These are phyloP conservation scores for Echeneis naucrates DNA, from an alignment of 2,797 vertebrate species.

Conservation along the genomic window DNA sequence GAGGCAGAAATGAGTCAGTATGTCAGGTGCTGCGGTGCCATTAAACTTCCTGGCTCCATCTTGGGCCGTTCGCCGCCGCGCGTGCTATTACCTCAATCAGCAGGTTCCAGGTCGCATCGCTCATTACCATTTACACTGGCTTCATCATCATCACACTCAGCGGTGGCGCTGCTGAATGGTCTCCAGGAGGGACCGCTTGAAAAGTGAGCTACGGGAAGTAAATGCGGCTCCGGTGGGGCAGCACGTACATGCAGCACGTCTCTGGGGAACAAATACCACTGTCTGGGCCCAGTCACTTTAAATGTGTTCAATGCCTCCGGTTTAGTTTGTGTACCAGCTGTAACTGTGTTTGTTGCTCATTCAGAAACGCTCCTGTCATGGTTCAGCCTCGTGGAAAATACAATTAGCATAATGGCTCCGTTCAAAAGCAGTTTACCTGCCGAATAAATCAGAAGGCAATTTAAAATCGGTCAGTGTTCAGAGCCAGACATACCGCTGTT, in stretches of 20 bases:
- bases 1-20: neutral
- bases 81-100: conserved; percentile 29
- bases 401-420: conserved; percentile 28
- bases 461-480: neutral
- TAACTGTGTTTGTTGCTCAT: neutral
- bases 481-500: neutral
- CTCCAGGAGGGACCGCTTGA: conserved; percentile 42
- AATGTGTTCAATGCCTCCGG: neutral
- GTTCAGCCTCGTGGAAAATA: conserved; percentile 27
- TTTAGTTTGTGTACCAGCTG: neutral
- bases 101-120: conserved; percentile 40
- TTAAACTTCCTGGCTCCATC: conserved; percentile 12
- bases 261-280: neutral
- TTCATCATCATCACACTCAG: conserved; percentile 57
- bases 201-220: conserved; percentile 13
- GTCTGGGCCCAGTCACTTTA: neutral
- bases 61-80: conserved; percentile 1
- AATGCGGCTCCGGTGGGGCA: conserved; percentile 38
- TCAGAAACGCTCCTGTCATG: conserved; percentile 6
- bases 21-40: conserved; percentile 24
- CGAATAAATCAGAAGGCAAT: conserved; percentile 23
- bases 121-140: conserved; percentile 61
- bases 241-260: neutral
- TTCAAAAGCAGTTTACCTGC: conserved; percentile 19
- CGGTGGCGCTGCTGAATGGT: conserved; percentile 51